These are phyloP conservation scores for Caerostris extrusa DNA, from an alignment of 1,140 invertebrate species.

Conservation along the genomic window DNA sequence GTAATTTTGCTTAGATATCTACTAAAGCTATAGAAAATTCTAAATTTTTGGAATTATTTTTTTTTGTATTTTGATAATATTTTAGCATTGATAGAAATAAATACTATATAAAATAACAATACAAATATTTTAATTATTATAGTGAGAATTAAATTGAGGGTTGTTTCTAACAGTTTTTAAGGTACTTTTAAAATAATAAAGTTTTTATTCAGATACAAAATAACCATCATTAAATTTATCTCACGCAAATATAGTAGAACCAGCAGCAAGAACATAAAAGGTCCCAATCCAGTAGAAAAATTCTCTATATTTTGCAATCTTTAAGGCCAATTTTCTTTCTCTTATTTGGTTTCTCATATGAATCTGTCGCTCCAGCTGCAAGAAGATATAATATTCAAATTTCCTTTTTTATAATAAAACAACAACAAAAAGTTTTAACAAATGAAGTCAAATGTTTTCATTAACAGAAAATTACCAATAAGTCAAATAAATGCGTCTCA, in stretches of 20 bases:
- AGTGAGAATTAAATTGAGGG: neutral
- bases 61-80: too few species aligned
- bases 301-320: conserved; percentile 87
- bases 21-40: too few species aligned
- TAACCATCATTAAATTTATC: conserved; percentile 66
- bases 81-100: too few species aligned
- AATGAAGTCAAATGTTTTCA: too few species aligned
- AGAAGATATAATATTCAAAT: neutral
- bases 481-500: too few species aligned
- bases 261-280: conserved; percentile 85
- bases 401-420: neutral
- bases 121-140: too few species aligned
- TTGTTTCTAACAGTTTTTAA: neutral
- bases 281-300: conserved; percentile 87
- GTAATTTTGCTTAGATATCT: too few species aligned
- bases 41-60: too few species aligned
- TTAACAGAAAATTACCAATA: too few species aligned
- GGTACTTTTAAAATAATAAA: neutral
- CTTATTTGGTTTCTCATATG: conserved; percentile 90
- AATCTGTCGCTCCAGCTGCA: conserved; percentile 85
- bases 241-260: conserved; percentile 85
- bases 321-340: conserved; percentile 87
- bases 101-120: too few species aligned
- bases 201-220: neutral
- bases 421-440: neutral